phyloP scores from a whole-genome alignment of 1,140 invertebrate species.

The Archivesica marissinica region DNA sequence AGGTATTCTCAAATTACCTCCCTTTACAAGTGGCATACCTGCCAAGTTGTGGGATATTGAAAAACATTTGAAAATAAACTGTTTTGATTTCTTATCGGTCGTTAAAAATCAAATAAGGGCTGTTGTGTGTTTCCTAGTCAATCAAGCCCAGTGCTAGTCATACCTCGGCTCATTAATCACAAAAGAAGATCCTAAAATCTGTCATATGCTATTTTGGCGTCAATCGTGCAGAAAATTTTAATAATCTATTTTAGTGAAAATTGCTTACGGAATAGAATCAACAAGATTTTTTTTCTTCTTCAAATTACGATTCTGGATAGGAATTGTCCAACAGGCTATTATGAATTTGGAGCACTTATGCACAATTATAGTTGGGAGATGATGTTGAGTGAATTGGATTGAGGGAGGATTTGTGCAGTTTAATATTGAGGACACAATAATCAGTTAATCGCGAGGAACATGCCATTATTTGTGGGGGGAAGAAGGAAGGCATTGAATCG shows the following conservation, averaged over 20 bases:
- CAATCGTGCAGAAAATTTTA: constrained; percentile 48
- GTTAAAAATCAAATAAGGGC: constrained; percentile 23
- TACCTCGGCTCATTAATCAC: constrained; percentile 47
- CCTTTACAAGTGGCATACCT: constrained; percentile 29
- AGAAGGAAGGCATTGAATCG: too few species aligned
- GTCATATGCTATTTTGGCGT: constrained; percentile 30
- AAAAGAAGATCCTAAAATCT: constrained; percentile 42
- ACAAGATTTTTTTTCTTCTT: constrained; percentile 2
- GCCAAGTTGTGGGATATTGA: background rate
- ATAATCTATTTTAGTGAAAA: constrained; percentile 38
- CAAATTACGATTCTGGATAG: background rate
- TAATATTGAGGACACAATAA: too few species aligned
- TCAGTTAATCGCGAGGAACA: too few species aligned
- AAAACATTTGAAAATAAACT: constrained; percentile 17
- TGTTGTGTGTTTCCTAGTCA: background rate
- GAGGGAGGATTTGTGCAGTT: too few species aligned
- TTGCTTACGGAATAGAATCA: background rate
- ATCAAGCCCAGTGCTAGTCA: background rate
- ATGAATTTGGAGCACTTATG: too few species aligned
- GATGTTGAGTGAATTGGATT: too few species aligned
- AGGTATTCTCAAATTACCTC: constrained; percentile 33
- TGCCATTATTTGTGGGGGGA: too few species aligned
- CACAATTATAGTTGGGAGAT: too few species aligned
- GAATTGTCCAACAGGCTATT: background rate
- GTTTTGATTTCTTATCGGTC: constrained; percentile 27